Conservation (phyloP, 37 sponge, comb jelly and placozoan species). For the Spongilla lacustris region DNA sequence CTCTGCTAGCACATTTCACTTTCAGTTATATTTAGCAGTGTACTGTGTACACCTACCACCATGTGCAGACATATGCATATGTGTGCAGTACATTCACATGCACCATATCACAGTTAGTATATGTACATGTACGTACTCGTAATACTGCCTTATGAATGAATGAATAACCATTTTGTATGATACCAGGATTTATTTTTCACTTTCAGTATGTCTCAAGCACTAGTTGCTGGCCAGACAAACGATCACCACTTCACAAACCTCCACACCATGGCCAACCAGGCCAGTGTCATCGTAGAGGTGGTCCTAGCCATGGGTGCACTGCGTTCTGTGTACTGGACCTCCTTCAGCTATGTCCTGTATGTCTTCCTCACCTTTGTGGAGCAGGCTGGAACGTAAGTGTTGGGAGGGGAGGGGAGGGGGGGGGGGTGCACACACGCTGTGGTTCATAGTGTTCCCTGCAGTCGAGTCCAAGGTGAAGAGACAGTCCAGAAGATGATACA, state of each 20-base stretch:
- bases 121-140: too few species aligned
- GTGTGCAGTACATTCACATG: not conserved
- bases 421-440: too few species aligned
- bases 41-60: too few species aligned
- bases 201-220: constrained; percentile 7
- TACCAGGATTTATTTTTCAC: too few species aligned
- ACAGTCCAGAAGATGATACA: constrained; percentile 45
- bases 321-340: constrained; percentile 48
- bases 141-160: too few species aligned
- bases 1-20: too few species aligned
- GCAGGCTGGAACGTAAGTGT: constrained; percentile 10
- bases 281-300: constrained; percentile 42
- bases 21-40: too few species aligned
- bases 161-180: too few species aligned
- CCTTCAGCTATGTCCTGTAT: constrained; percentile 21
- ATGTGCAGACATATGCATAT: too few species aligned
- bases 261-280: constrained; percentile 43
- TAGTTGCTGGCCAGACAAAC: constrained; percentile 7
- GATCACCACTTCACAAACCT: constrained; percentile 28
- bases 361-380: constrained; percentile 53
- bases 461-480: constrained; percentile 54
- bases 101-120: too few species aligned
- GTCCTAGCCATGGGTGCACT: constrained; percentile 47
- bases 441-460: too few species aligned
- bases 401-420: too few species aligned